phyloP scores from a whole-genome alignment of 1,140 invertebrate species.

The Heliothis virescens region DNA sequence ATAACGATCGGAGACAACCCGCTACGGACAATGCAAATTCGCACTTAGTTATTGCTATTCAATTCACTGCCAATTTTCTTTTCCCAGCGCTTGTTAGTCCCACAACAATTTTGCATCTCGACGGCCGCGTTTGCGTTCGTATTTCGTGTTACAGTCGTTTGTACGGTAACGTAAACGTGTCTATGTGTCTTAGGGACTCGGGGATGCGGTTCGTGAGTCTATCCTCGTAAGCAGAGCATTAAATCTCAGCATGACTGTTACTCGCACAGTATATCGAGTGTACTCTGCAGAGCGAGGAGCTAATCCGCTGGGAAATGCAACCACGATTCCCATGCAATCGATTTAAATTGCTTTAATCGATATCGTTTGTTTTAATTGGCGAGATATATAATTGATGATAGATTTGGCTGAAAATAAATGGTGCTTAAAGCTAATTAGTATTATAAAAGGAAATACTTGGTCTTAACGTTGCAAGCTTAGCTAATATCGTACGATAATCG shows the following conservation, averaged over 20 bases:
- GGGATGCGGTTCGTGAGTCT: slow-evolving; percentile 63
- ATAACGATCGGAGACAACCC: slow-evolving; percentile 66
- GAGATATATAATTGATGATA: slow-evolving; percentile 48
- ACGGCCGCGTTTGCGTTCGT: slow-evolving; percentile 49
- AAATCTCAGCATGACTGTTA: slow-evolving; percentile 72
- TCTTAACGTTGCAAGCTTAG: background rate
- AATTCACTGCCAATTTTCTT: slow-evolving; percentile 60
- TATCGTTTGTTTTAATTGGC: slow-evolving; percentile 57
- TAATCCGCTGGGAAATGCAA: slow-evolving; percentile 68
- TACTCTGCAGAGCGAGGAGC: slow-evolving; percentile 60
- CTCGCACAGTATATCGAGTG: slow-evolving; percentile 68
- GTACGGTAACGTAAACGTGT: slow-evolving; percentile 56
- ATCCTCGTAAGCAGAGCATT: slow-evolving; percentile 64
- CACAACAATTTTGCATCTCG: slow-evolving; percentile 46
- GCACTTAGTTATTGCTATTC: slow-evolving; percentile 64
- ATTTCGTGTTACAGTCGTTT: slow-evolving; percentile 45
- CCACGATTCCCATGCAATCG: slow-evolving; percentile 69
- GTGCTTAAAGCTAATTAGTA: slow-evolving; percentile 3
- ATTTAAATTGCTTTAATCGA: slow-evolving; percentile 61
- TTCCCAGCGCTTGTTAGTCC: slow-evolving; percentile 60
- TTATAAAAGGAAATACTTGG: slow-evolving; percentile 35
- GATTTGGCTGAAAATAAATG: slow-evolving; percentile 25
- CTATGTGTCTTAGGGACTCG: slow-evolving; percentile 51
- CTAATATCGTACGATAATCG: slow-evolving; percentile 25
- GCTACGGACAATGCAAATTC: slow-evolving; percentile 72